Conservation (phyloP, 2,797 vertebrate genomes). For the Spizella passerina region DNA sequence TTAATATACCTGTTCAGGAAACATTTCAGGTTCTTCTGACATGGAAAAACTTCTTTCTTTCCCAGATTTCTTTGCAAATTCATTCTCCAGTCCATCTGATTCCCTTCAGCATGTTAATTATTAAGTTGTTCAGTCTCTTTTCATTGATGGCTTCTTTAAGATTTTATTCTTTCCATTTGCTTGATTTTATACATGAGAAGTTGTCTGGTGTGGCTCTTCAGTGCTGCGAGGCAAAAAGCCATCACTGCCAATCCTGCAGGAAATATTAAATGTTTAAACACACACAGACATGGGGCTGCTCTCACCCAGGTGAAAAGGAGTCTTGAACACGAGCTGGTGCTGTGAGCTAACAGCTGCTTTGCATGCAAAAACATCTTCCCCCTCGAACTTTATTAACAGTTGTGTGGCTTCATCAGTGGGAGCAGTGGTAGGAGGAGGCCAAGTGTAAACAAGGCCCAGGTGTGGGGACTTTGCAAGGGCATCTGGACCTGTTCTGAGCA, state of each 20-base stretch:
- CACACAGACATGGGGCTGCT: neutral
- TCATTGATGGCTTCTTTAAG: neutral
- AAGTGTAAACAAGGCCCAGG: conserved; percentile 24
- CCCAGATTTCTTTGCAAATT: neutral
- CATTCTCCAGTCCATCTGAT: neutral
- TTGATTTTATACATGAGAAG: neutral
- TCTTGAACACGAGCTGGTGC: neutral
- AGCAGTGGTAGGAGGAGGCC: neutral
- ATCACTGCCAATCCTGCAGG: neutral
- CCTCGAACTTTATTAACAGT: conserved; percentile 10
- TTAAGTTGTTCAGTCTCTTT: neutral
- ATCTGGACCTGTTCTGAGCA: neutral
- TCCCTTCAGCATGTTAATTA: neutral
- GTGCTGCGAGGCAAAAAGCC: neutral
- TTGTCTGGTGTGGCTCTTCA: neutral
- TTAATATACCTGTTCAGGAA: neutral
- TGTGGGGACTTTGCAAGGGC: neutral
- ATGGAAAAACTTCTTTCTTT: neutral
- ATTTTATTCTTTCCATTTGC: neutral
- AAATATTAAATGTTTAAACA: neutral
- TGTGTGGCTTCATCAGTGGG: neutral
- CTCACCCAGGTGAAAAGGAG: neutral
- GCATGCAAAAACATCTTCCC: neutral
- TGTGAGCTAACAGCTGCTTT: neutral
- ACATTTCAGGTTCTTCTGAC: neutral